Evolutionary conservation across 2,113 vertebrate species (phyloP).

Genomic region (Condylura cristata): DNA sequence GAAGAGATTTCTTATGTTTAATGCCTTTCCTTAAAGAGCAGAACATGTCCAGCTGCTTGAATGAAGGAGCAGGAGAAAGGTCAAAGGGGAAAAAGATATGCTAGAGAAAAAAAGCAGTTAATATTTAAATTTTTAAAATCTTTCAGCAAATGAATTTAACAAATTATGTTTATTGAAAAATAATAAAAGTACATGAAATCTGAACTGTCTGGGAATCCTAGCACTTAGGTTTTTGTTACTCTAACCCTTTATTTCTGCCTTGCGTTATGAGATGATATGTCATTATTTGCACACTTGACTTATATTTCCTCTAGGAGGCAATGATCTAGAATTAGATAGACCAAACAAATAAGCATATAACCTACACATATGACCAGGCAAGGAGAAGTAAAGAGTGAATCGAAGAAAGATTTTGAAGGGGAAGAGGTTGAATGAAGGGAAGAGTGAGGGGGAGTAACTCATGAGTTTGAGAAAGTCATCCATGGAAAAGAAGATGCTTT

Average conservation of each 20-base stretch:
- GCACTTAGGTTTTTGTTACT: neutral
- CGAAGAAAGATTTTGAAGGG: constrained; percentile 26
- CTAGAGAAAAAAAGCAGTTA: neutral
- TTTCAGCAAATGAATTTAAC: constrained; percentile 30
- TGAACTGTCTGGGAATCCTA: constrained; percentile 5
- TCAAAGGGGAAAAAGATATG: neutral
- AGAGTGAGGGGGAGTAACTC: neutral
- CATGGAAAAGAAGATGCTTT: neutral
- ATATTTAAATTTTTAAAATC: neutral
- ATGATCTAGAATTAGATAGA: neutral
- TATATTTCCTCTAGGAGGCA: constrained; percentile 5
- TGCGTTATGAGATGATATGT: neutral
- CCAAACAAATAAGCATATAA: neutral
- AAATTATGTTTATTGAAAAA: constrained; percentile 41
- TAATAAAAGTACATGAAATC: constrained; percentile 15
- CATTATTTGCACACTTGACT: neutral
- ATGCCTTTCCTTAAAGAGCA: neutral
- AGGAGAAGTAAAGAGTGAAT: neutral
- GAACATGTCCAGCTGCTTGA: neutral
- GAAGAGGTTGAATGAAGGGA: neutral
- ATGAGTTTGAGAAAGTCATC: neutral
- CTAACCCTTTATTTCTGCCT: neutral
- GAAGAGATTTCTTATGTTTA: constrained; percentile 11
- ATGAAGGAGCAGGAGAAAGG: neutral
- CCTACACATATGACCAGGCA: neutral